phyloP scores from a whole-genome alignment of 1,140 invertebrate genomes.

The Probaryconus sp. region DNA sequence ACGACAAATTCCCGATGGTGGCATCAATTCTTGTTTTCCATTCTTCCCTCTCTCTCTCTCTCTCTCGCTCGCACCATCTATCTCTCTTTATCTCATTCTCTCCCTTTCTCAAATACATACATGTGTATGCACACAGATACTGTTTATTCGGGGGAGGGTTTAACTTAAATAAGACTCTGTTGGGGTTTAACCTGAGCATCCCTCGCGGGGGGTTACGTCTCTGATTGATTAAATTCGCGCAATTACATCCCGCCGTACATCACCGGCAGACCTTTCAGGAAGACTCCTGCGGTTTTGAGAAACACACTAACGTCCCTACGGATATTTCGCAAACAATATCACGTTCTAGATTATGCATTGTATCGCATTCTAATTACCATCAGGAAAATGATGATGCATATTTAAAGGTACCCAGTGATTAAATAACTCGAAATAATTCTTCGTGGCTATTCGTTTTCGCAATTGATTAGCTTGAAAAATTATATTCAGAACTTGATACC shows the following conservation, averaged over 20 bases:
- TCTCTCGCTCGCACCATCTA: background rate
- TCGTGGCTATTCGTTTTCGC: conserved; percentile 3
- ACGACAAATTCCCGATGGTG: conserved; percentile 52
- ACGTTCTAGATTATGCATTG: conserved; percentile 17
- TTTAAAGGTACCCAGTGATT: background rate
- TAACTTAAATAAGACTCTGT: conserved; percentile 74
- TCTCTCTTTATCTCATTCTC: too few species aligned
- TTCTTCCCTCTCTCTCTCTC: conserved; percentile 26
- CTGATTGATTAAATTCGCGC: conserved; percentile 77
- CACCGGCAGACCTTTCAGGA: conserved; percentile 54
- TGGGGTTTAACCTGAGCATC: conserved; percentile 68
- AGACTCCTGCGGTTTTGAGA: conserved; percentile 56
- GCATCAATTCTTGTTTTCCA: conserved; percentile 56
- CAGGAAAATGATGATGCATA: background rate
- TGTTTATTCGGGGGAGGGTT: conserved; percentile 61
- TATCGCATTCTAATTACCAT: conserved; percentile 7
- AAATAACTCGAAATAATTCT: background rate
- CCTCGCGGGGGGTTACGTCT: conserved; percentile 68
- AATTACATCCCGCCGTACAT: conserved; percentile 75
- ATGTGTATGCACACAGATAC: too few species aligned
- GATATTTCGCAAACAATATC: conserved; percentile 36
- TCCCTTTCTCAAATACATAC: too few species aligned
- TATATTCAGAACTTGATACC: background rate
- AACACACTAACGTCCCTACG: conserved; percentile 40
- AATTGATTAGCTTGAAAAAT: conserved; percentile 11